A percentile compares a stretch with the other conserved stretches of the same genome.
Conservation (phyloP, 2,888 invertebrate genomes). For the Cataglyphis livida region DNA sequence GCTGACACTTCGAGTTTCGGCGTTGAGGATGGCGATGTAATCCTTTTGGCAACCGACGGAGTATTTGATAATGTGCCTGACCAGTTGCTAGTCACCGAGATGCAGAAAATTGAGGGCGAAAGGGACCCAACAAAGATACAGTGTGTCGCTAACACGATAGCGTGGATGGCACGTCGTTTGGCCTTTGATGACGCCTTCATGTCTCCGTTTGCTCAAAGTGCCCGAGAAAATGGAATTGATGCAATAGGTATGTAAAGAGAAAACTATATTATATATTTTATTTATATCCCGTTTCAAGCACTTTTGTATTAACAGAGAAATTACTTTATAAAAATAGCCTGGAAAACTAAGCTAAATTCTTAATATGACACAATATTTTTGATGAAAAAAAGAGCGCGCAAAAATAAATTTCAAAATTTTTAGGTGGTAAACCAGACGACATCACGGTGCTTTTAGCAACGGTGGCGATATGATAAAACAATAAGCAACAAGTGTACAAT, state of each 20-base stretch:
- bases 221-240: constrained; percentile 96
- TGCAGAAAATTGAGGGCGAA: constrained; percentile 91
- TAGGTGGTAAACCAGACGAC: constrained; percentile 99
- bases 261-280: neutral
- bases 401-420: constrained; percentile 80
- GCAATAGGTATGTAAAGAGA: constrained; percentile 90
- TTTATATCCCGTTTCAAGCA: constrained; percentile 4
- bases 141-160: constrained; percentile 97
- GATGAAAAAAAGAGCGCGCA: neutral
- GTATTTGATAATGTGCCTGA: constrained; percentile 99
- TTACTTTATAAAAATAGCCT: neutral
- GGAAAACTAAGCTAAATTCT: neutral
- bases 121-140: constrained; percentile 92
- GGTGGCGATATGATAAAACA: constrained; percentile 88
- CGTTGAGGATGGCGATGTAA: constrained; percentile 97
- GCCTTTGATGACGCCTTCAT: constrained; percentile 98
- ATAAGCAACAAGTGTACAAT: constrained; percentile 75
- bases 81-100: constrained; percentile 94
- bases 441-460: constrained; percentile 98
- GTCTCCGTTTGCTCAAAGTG: constrained; percentile 98
- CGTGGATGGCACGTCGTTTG: constrained; percentile 97
- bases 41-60: constrained; percentile 98
- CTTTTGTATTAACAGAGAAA: neutral
- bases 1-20: constrained; percentile 95
- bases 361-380: neutral